phyloP scores from a whole-genome alignment of 2,797 vertebrate species.

The Poecilia picta region DNA sequence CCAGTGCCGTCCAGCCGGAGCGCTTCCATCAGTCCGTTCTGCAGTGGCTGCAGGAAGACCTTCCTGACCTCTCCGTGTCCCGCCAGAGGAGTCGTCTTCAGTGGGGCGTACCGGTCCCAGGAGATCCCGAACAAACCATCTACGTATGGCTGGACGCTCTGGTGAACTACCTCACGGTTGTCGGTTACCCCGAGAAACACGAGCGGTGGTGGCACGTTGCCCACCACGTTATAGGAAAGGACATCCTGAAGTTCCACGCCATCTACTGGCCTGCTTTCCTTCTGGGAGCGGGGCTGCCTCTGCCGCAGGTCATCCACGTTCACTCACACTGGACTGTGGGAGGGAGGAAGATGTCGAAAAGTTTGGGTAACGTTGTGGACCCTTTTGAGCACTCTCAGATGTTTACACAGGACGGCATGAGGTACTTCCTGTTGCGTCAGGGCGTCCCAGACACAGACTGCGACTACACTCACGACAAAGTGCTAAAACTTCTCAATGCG shows the following conservation, averaged over 20 bases:
- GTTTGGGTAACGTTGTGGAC: conserved; percentile 91
- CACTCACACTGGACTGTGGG: conserved; percentile 95
- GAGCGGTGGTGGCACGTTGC: conserved; percentile 81
- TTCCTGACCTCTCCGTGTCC: conserved; percentile 92
- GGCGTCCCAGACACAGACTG: conserved; percentile 92
- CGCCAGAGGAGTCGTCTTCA: conserved; percentile 88
- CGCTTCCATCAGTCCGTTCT: conserved; percentile 82
- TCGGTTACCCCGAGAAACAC: conserved; percentile 86
- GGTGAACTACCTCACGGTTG: conserved; percentile 92
- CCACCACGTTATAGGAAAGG: conserved; percentile 92
- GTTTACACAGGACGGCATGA: conserved; percentile 89
- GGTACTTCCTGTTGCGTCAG: conserved; percentile 94
- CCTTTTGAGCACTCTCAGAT: conserved; percentile 77
- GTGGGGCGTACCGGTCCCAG: conserved; percentile 93
- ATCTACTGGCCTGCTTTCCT: conserved; percentile 97
- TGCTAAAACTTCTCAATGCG: conserved; percentile 87
- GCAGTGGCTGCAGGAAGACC: conserved; percentile 88
- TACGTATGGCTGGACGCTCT: conserved; percentile 98
- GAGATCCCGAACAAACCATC: conserved; percentile 88
- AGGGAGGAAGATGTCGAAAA: conserved; percentile 98
- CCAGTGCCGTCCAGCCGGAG: conserved; percentile 80
- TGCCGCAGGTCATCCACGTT: conserved; percentile 86
- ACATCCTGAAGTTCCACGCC: conserved; percentile 95
- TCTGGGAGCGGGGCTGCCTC: conserved; percentile 85
- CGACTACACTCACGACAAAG: conserved; percentile 90